Conservation (phyloP, 2,113 vertebrate genomes). For the Dendrocopos noguchii region DNA sequence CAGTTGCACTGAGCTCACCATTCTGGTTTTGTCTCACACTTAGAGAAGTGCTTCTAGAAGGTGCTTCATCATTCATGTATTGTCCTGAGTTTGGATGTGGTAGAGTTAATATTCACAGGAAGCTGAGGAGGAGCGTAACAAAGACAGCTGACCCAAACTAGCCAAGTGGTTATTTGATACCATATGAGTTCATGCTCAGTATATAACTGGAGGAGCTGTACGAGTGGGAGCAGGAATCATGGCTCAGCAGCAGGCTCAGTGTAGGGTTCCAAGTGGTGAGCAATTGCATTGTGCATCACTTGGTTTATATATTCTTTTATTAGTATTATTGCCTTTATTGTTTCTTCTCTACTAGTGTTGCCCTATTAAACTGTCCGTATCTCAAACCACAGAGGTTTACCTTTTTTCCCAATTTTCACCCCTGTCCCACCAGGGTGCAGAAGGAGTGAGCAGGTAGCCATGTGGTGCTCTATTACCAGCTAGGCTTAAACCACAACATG, state of each 20-base stretch:
- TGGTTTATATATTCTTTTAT: neutral
- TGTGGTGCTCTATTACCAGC: neutral
- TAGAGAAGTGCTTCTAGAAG: neutral
- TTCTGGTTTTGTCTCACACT: neutral
- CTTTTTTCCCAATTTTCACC: neutral
- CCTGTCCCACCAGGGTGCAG: neutral
- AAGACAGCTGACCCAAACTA: neutral
- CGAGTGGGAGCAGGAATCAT: neutral
- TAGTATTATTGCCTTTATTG: neutral
- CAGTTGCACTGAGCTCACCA: neutral
- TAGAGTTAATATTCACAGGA: neutral
- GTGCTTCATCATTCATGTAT: neutral
- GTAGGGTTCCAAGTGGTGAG: neutral
- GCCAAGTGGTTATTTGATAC: neutral
- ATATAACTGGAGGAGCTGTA: neutral
- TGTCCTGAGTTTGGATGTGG: neutral
- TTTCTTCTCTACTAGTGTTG: neutral
- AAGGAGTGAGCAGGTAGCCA: too few relatives aligned
- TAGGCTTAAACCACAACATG: neutral
- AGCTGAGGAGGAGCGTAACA: neutral
- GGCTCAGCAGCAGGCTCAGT: neutral
- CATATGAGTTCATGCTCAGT: neutral
- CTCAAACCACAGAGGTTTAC: neutral
- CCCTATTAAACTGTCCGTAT: neutral
- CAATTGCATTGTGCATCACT: neutral